These are phyloP conservation scores for Uropetala carovei DNA, from an alignment of 2,888 invertebrate genomes.

Conservation along the genomic window DNA sequence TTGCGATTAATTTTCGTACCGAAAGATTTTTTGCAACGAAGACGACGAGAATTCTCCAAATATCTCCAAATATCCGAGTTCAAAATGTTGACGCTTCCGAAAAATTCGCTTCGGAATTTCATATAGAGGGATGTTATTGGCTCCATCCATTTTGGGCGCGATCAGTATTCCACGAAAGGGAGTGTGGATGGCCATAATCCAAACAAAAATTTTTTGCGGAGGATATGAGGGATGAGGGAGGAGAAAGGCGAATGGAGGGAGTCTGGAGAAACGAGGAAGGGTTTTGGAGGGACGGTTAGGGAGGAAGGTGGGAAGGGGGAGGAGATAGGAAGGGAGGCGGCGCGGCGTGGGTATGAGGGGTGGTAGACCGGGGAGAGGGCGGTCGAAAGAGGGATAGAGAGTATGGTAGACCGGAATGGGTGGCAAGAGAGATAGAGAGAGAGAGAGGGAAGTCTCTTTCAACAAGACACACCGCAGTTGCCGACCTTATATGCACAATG, in stretches of 20 bases:
- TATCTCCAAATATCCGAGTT: not conserved
- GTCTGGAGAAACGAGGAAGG: not conserved
- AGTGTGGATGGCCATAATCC: constrained; percentile 6
- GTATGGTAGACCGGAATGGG: not conserved
- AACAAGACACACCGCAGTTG: constrained; percentile 26
- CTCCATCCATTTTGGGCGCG: not conserved
- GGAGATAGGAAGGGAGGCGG: not conserved
- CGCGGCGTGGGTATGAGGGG: not conserved
- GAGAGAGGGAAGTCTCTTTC: not conserved
- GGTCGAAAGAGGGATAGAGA: not conserved
- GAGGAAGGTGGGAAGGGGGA: not conserved
- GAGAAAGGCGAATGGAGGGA: not conserved
- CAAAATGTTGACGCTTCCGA: not conserved
- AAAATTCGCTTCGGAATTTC: constrained; percentile 12
- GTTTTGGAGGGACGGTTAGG: too few relatives aligned
- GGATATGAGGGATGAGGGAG: not conserved
- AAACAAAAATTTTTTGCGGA: not conserved
- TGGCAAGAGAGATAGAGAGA: not conserved
- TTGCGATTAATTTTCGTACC: not conserved
- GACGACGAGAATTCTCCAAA: not conserved
- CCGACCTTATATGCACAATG: constrained; percentile 63
- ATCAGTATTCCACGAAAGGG: constrained; percentile 20
- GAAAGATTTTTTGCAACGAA: not conserved
- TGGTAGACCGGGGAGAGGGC: not conserved
- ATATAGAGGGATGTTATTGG: constrained; percentile 18